These are phyloP conservation scores for Polymixis flavicincta DNA, from an alignment of 2,888 invertebrate genomes.

Conservation along the genomic window DNA sequence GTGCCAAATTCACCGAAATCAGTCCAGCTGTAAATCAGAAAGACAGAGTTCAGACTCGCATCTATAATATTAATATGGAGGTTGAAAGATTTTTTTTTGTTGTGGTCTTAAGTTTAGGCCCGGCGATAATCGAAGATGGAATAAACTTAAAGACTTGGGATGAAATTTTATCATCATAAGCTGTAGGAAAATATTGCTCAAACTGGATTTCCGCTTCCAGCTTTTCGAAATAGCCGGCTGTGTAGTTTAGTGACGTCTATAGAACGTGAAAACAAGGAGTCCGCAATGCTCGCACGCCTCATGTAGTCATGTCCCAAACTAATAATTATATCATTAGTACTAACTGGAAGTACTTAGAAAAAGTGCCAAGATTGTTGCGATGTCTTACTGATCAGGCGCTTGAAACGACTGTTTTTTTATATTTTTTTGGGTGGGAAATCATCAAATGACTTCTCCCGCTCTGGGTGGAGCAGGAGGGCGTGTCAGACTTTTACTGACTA, in stretches of 20 bases:
- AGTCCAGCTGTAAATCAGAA: background rate
- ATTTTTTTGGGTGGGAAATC: too few species aligned
- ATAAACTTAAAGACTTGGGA: background rate
- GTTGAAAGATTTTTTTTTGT: background rate
- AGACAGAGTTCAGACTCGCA: too few species aligned
- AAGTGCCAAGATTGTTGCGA: conserved; percentile 18
- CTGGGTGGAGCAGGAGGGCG: too few species aligned
- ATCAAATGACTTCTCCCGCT: too few species aligned
- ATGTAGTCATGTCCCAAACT: background rate
- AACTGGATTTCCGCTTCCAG: background rate
- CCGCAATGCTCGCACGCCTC: background rate
- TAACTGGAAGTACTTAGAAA: background rate
- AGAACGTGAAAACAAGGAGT: background rate
- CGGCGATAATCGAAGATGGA: background rate
- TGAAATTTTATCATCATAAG: background rate
- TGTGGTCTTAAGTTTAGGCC: background rate
- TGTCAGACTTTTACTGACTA: too few species aligned
- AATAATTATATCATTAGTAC: background rate
- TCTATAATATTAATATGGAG: background rate
- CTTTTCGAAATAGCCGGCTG: background rate
- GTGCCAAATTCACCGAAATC: background rate
- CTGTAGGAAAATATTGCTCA: background rate
- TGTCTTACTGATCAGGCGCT: background rate
- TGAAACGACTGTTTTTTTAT: conserved; percentile 16
- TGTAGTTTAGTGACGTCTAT: background rate